Percentiles rank a stretch among this genome's conserved stretches.
Evolutionary conservation across 2,797 vertebrate species (phyloP).

Genomic region (Parotocinclus haroldoi): DNA sequence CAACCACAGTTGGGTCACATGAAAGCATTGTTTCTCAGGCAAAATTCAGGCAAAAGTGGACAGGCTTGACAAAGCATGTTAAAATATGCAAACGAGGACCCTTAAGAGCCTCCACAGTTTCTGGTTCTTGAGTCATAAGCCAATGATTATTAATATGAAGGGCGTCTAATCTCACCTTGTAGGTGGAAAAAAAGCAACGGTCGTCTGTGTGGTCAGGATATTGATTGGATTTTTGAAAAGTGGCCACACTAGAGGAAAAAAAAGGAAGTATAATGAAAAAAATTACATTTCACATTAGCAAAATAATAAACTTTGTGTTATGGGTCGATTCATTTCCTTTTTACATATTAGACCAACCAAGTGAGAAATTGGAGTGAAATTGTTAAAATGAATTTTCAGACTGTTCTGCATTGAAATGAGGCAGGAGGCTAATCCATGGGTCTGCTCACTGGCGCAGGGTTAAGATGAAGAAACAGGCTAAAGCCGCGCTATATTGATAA

Average conservation of each 20-base stretch:
- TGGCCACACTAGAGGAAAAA: conserved; percentile 13
- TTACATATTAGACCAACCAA: conserved; percentile 59
- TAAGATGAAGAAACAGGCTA: conserved; percentile 29
- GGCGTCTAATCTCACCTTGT: conserved; percentile 50
- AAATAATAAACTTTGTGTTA: conserved; percentile 56
- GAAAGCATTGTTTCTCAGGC: conserved; percentile 6
- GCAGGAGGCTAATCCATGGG: conserved; percentile 46
- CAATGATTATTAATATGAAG: conserved; percentile 54
- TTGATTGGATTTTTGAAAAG: conserved; percentile 49
- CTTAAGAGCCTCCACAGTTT: conserved; percentile 47
- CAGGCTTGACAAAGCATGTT: conserved; percentile 41
- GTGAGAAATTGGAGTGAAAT: conserved; percentile 59
- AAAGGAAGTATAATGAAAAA: conserved; percentile 12
- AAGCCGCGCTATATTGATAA: not conserved
- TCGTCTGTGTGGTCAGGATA: conserved; percentile 49
- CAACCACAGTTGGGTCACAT: conserved; percentile 1
- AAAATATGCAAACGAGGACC: conserved; percentile 50
- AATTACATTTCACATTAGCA: conserved; percentile 49
- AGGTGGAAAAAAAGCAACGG: conserved; percentile 36
- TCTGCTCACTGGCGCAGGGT: conserved; percentile 39
- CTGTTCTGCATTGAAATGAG: conserved; percentile 49
- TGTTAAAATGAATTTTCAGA: conserved; percentile 47
- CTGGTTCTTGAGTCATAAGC: conserved; percentile 44
- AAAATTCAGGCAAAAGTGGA: conserved; percentile 31
- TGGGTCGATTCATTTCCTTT: conserved; percentile 50